Evolutionary conservation across 2,888 invertebrate species (phyloP).

Genomic region (Lycophotia porphyrea): DNA sequence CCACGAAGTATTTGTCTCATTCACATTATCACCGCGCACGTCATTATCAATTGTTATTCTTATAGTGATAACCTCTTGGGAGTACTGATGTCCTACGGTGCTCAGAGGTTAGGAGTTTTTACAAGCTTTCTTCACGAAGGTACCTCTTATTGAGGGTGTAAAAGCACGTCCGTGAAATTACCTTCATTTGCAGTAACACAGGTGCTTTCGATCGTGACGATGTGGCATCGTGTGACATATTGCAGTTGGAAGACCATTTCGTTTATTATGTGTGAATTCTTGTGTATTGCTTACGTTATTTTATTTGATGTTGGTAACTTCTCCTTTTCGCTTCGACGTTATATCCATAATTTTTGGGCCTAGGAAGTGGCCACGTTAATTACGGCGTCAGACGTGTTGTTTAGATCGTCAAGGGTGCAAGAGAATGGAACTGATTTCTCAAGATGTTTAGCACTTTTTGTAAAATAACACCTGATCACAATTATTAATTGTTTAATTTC

Average conservation of each 20-base stretch:
- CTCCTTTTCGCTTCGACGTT: background rate
- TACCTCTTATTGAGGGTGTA: background rate
- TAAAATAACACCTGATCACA: background rate
- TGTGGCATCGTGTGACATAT: background rate
- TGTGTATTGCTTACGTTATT: background rate
- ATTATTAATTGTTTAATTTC: background rate
- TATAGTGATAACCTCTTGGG: slow-evolving; percentile 59
- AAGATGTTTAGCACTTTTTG: background rate
- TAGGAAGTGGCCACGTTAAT: background rate
- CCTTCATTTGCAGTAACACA: slow-evolving; percentile 22
- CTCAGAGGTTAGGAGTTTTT: slow-evolving; percentile 2
- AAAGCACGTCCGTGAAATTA: slow-evolving; percentile 4
- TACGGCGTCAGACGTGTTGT: background rate
- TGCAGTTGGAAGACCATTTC: background rate
- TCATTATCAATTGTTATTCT: slow-evolving; percentile 63
- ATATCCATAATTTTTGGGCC: background rate
- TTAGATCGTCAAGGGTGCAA: background rate
- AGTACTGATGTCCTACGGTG: slow-evolving; percentile 23
- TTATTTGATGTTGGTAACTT: background rate
- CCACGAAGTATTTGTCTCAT: slow-evolving; percentile 40
- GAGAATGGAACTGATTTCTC: background rate
- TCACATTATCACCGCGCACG: slow-evolving; percentile 52
- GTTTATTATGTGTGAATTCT: background rate
- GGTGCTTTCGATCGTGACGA: slow-evolving; percentile 5
- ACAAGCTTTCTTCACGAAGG: background rate